Evolutionary conservation across 2,888 invertebrate species (phyloP).

Genomic region (Tachina fera): DNA sequence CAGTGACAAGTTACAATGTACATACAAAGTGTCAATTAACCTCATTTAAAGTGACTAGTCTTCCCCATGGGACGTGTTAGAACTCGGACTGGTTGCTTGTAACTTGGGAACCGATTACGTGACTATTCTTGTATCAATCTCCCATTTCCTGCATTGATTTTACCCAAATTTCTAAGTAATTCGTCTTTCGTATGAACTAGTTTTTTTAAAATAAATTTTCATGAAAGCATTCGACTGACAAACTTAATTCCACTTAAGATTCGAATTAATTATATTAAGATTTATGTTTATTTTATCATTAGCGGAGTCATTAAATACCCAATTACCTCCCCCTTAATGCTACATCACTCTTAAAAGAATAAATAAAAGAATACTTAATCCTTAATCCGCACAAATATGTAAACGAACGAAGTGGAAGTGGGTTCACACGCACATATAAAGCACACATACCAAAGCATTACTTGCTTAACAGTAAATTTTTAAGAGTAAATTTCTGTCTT

Average conservation of each 20-base stretch:
- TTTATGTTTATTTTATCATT: not conserved
- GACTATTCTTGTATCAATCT: no score
- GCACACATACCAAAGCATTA: not conserved
- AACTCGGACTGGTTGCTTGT: no score
- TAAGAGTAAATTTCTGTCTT: conserved; percentile 24
- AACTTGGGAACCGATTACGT: no score
- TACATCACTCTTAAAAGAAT: conserved; percentile 32
- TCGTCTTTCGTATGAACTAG: no score
- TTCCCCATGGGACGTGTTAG: no score
- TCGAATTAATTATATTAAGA: not conserved
- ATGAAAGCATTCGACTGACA: no score
- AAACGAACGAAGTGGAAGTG: conserved; percentile 7
- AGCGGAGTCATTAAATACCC: conserved; percentile 30
- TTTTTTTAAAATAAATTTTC: no score
- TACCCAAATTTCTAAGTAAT: no score
- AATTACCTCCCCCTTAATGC: conserved; percentile 38
- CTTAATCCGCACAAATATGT: conserved; percentile 60
- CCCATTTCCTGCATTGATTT: no score
- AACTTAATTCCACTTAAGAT: not conserved
- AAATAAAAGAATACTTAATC: conserved; percentile 52
- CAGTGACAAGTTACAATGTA: no score
- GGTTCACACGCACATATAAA: not conserved
- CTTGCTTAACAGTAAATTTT: not conserved
- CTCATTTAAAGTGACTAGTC: no score
- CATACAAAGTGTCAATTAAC: no score